Evolutionary conservation across 2,797 vertebrate genomes (phyloP).

Genomic region (Labeo calbasu): DNA sequence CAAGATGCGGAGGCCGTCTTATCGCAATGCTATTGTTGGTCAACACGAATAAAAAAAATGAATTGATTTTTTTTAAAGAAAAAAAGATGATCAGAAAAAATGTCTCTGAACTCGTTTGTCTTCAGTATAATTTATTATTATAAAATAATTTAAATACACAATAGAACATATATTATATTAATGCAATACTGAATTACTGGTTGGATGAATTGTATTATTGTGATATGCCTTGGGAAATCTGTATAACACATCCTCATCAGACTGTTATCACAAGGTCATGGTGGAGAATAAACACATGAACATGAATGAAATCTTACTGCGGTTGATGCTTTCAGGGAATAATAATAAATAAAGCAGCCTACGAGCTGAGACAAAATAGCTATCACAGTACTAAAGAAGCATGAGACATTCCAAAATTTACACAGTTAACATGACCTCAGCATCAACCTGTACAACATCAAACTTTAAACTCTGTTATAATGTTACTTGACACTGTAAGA

Average conservation of each 20-base stretch:
- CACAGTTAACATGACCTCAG: not conserved
- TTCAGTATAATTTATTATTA: not conserved
- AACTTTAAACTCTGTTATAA: not conserved
- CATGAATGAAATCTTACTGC: not conserved
- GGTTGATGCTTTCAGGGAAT: not conserved
- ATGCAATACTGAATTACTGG: not conserved
- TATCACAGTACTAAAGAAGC: not conserved
- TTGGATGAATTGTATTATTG: constrained; percentile 1
- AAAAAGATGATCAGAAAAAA: constrained; percentile 2
- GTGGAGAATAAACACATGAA: constrained; percentile 1
- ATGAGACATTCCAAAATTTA: not conserved
- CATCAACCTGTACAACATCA: not conserved
- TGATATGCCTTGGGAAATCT: constrained; percentile 12
- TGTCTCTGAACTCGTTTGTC: not conserved
- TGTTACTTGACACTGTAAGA: not conserved
- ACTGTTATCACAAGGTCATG: not conserved
- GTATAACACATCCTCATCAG: not conserved
- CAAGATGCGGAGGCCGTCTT: constrained; percentile 85
- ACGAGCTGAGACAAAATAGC: not conserved
- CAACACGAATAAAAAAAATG: not conserved
- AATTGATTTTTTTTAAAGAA: not conserved
- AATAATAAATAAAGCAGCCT: not conserved
- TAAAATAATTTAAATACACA: not conserved
- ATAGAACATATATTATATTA: not conserved
- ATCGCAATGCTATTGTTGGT: constrained; percentile 82